phyloP scores from a whole-genome alignment of 2,888 invertebrate genomes.

The Macaria notata region DNA sequence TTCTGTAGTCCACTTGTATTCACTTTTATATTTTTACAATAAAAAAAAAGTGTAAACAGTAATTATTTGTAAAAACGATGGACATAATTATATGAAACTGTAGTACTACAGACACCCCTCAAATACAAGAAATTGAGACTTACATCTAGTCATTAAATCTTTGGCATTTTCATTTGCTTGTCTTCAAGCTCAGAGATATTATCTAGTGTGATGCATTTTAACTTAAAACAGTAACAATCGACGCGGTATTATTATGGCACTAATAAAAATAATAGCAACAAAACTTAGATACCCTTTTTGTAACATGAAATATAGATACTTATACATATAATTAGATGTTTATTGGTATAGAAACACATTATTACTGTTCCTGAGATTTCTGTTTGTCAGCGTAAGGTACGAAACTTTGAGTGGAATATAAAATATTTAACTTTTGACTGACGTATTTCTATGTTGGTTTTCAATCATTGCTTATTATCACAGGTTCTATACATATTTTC shows the following conservation, averaged over 20 bases:
- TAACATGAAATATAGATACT: background rate
- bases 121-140: conserved; percentile 42
- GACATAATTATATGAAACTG: too few species aligned
- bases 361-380: conserved; percentile 75
- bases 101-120: too few species aligned
- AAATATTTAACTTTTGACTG: background rate
- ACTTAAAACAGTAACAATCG: conserved; percentile 34
- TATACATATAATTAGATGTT: conserved; percentile 19
- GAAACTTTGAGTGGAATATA: conserved; percentile 5
- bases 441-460: too few species aligned
- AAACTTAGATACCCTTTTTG: background rate
- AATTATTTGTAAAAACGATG: too few species aligned
- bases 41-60: too few species aligned
- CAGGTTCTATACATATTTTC: too few species aligned
- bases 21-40: too few species aligned
- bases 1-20: too few species aligned
- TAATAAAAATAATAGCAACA: conserved; percentile 17
- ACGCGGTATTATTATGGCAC: conserved; percentile 32
- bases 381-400: conserved; percentile 44
- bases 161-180: conserved; percentile 73
- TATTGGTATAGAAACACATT: conserved; percentile 74
- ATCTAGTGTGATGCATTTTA: conserved; percentile 59
- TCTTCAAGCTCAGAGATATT: conserved; percentile 53
- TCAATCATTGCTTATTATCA: too few species aligned
- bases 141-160: conserved; percentile 75